Base-by-base conservation (phyloP, 30 jellyfish, hydroid and myxozoan genomes). In the Mastigias papua region DNA sequence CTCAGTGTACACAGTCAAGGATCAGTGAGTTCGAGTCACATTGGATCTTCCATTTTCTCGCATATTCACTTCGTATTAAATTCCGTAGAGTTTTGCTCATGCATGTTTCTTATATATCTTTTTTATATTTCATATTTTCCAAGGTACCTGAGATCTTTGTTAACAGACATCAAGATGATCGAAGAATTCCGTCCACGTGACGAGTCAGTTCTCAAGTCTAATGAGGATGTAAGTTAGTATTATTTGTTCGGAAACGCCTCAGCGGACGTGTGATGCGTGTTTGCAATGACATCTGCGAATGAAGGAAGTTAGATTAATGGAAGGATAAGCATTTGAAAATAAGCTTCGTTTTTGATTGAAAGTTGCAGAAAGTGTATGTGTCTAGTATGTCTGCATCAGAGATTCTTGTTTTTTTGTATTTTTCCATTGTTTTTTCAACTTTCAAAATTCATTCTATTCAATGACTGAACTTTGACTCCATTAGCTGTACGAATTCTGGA, bases 401-500 rank as follows among this genome's bases (percentile, higher is more conserved):
- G n/a, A n/a, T n/a, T n/a, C n/a, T 46, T 46, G 13, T 6, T 46
- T 46, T 46, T 46, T 10, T 10, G 67, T 21, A 51, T 1, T 51
- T 10, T 51, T 17, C 17, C 67, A 16, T 51, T 51, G 67, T 8
- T 51, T 46, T 8, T 6, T 8, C 13, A 6, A 46, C 60, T 46
- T 51, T 16, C 23, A 16, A 10, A 16, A 51, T 2, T 10, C 67
- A 1, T 21, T 51, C 67, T 23, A 51, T 5, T 51, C 17, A 16
- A 46, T 51, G 16, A 23, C 7, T 10, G 67, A 5, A 51, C 2
- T 5, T 51, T 51, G 25, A 51, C 60, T 64, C 22, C 68, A 50
- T 64, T 60, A 94, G 99, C 60, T 74, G 46, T 89, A 80, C 68
- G 90, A 83, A 0, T 94, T 89, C 79, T 94, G 99, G 99, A 76